Evolutionary conservation across 2,113 vertebrate species (phyloP).

Genomic region (Gadus macrocephalus): DNA sequence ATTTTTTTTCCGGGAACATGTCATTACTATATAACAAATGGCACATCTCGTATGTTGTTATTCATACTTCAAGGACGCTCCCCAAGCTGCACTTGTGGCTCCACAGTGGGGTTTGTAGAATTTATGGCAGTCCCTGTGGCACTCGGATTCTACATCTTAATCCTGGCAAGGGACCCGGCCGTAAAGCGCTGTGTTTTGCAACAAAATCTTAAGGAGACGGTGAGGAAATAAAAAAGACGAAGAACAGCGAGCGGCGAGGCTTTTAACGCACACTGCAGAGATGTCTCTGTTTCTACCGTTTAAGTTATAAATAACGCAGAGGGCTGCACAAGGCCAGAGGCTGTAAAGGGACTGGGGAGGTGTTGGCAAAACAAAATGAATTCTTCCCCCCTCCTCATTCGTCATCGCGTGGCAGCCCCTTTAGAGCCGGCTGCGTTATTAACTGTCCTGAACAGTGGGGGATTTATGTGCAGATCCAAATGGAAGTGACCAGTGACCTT

Average conservation of each 20-base stretch:
- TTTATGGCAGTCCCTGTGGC: conserved; percentile 62
- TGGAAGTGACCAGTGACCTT: conserved; percentile 72
- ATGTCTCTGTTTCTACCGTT: conserved; percentile 69
- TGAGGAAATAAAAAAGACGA: conserved; percentile 40
- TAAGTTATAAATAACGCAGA: conserved; percentile 62
- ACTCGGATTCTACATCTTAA: conserved; percentile 67
- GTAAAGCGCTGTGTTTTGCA: conserved; percentile 58
- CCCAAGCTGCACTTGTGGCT: conserved; percentile 55
- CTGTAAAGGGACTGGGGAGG: conserved; percentile 56
- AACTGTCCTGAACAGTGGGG: conserved; percentile 48
- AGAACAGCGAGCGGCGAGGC: conserved; percentile 38
- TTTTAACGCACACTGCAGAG: conserved; percentile 56
- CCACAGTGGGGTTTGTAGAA: conserved; percentile 59
- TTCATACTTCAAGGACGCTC: conserved; percentile 66
- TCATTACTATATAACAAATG: conserved; percentile 61
- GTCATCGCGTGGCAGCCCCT: conserved; percentile 38
- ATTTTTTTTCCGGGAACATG: conserved; percentile 54
- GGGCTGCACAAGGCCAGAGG: conserved; percentile 40
- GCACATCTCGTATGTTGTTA: conserved; percentile 60
- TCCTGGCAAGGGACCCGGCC: conserved; percentile 55
- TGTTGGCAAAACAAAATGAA: conserved; percentile 58
- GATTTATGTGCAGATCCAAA: conserved; percentile 67
- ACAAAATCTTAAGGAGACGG: neutral
- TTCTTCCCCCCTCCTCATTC: neutral
- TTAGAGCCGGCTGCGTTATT: conserved; percentile 51